Evolutionary conservation across 2,113 vertebrate species (phyloP), one percentile per base, ranked within the genome.

Genomic region (Lampris megalopsis): DNA sequence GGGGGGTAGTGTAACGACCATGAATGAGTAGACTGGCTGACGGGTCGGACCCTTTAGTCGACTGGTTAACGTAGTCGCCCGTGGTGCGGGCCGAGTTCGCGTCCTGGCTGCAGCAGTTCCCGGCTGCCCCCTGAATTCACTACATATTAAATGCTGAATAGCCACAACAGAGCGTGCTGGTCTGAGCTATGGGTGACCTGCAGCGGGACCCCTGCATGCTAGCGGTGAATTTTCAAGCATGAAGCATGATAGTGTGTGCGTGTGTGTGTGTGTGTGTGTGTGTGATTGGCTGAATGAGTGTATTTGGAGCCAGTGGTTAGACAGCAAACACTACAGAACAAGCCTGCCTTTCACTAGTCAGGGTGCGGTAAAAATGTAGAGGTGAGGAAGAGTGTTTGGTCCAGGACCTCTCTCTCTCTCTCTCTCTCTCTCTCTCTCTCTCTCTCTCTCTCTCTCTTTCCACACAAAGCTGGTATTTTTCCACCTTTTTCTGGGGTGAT

Each of bases 281-380:
- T 72, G 57, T 68, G 43, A 75, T 45, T 68, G 50, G 69, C 9
- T 59, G 63, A 74, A 60, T 43, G 68, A 57, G 56, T 73, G 67
- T 88, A 86, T 89, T 71, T 89, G 92, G 86, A 92, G 91, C 88
- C 68, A 2, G 87, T 5, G 52, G 91, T 81, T 91, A 88, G 84
- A 91, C 64, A 35, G 93, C 92, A 94, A 95, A 95, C 90, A 94
- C 0, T 1, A 53, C 41, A 85, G 91, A 94, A 97, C 95, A 96
- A 95, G 92, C 65, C 52, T 8, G 80, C 86, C 94, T 95, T 97
- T 97, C 94, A 97, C 89, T 59, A 66, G 84, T 65, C 41, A 47
- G 84, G 77, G 80, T 87, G 84, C 93, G 92, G 94, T 93, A 93
- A 92, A 89, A 83, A 81, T 75, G 81, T 81, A 82, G 80, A 90